Percentiles rank a stretch among this genome's conserved stretches.
These are phyloP conservation scores for Apis dorsata DNA, from an alignment of 1,140 invertebrate species.

Conservation along the genomic window DNA sequence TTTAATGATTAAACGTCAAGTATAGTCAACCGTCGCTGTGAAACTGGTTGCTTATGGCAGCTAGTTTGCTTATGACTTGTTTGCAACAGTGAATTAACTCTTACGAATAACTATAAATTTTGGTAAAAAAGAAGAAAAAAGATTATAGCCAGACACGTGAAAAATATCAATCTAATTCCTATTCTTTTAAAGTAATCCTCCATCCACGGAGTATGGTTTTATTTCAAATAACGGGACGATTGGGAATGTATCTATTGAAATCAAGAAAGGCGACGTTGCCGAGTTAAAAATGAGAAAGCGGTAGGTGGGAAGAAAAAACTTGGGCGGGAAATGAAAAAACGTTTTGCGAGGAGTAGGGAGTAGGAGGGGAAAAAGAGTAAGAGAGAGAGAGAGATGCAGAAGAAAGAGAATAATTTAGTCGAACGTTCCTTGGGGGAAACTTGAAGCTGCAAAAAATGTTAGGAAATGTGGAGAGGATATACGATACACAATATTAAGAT, in stretches of 20 bases:
- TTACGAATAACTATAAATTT: neutral
- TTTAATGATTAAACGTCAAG: constrained; percentile 45
- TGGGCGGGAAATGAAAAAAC: neutral
- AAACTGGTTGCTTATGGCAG: constrained; percentile 17
- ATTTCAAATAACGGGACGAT: neutral
- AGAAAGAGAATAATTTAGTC: constrained; percentile 6
- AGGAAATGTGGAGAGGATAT: neutral
- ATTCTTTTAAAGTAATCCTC: neutral
- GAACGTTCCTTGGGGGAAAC: neutral
- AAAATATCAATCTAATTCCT: neutral
- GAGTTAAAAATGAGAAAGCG: neutral
- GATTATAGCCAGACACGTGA: neutral
- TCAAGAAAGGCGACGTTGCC: neutral
- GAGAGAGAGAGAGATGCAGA: neutral
- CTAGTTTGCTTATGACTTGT: constrained; percentile 24
- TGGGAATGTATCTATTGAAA: neutral
- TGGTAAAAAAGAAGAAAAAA: neutral
- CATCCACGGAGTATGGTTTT: accelerated
- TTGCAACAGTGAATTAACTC: neutral
- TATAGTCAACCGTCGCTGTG: constrained; percentile 23
- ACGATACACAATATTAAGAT: neutral
- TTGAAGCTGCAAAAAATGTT: neutral
- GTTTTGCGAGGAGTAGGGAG: neutral
- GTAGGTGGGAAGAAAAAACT: neutral
- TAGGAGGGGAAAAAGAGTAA: neutral